Conservation (phyloP, 2,888 invertebrate species). For the Automeris io region DNA sequence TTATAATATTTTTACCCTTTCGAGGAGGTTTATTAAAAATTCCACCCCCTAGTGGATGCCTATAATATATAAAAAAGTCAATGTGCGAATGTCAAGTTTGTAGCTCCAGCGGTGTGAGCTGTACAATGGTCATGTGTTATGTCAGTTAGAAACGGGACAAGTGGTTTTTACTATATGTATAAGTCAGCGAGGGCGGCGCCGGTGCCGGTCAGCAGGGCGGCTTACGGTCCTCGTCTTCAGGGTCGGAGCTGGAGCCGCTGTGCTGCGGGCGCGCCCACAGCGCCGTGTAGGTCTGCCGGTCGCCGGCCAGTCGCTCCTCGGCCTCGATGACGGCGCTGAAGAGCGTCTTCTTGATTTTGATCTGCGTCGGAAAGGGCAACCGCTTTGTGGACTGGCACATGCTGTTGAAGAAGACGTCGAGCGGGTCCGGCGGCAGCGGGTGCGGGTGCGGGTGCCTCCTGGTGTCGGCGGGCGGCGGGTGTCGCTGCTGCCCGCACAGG, state of each 20-base stretch:
- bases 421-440: constrained; percentile 39
- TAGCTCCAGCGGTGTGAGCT: too few species aligned
- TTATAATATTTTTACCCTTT: too few species aligned
- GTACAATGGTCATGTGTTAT: too few species aligned
- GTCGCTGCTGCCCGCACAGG: constrained; percentile 29
- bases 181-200: constrained; percentile 18
- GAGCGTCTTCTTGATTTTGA: constrained; percentile 55
- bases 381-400: constrained; percentile 69
- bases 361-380: constrained; percentile 57
- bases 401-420: constrained; percentile 66
- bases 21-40: too few species aligned
- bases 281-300: constrained; percentile 61
- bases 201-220: constrained; percentile 24
- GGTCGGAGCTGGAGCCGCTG: constrained; percentile 40
- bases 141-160: constrained; percentile 10
- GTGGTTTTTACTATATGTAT: constrained; percentile 19
- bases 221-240: constrained; percentile 32
- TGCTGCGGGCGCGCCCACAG: constrained; percentile 50
- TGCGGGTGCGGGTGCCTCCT: constrained; percentile 13
- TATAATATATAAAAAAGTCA: too few species aligned
- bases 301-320: constrained; percentile 58
- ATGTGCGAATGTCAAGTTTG: too few species aligned
- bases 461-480: constrained; percentile 10
- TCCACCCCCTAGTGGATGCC: too few species aligned
- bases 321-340: constrained; percentile 59